Conservation (phyloP, 2,888 invertebrate genomes). For the Hypena proboscidalis region DNA sequence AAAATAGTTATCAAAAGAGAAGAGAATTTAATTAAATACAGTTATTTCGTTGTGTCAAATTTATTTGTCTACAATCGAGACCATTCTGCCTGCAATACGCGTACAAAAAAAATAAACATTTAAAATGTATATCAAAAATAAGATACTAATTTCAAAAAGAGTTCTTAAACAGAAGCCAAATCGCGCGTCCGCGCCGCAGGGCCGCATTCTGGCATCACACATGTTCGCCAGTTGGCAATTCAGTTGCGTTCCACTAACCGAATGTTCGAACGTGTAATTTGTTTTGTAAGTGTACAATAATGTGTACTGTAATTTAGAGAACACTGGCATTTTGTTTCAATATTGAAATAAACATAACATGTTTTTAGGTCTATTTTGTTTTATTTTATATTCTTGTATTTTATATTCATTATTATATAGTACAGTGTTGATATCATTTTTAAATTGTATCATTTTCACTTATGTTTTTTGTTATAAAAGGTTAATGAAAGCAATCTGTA, state of each 20-base stretch:
- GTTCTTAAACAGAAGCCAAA: conserved; percentile 81
- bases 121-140: conserved; percentile 49
- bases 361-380: too few relatives aligned
- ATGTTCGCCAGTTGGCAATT: conserved; percentile 51
- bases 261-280: conserved; percentile 9
- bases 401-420: too few relatives aligned
- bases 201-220: conserved; percentile 61
- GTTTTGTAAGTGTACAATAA: background rate
- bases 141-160: conserved; percentile 69
- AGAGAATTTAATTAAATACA: too few relatives aligned
- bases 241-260: conserved; percentile 35
- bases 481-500: too few relatives aligned
- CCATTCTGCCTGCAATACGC: background rate
- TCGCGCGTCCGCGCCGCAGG: conserved; percentile 75
- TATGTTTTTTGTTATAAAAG: too few relatives aligned
- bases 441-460: too few relatives aligned
- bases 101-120: conserved; percentile 17
- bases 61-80: too few relatives aligned
- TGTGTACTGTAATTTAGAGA: background rate
- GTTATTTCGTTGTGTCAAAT: too few relatives aligned
- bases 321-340: background rate
- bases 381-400: too few relatives aligned
- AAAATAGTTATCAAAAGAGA: too few relatives aligned
- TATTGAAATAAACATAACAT: too few relatives aligned
- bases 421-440: too few relatives aligned